These are phyloP conservation scores for Saiga tatarica DNA, from an alignment of 2,113 vertebrate genomes.

Conservation along the genomic window DNA sequence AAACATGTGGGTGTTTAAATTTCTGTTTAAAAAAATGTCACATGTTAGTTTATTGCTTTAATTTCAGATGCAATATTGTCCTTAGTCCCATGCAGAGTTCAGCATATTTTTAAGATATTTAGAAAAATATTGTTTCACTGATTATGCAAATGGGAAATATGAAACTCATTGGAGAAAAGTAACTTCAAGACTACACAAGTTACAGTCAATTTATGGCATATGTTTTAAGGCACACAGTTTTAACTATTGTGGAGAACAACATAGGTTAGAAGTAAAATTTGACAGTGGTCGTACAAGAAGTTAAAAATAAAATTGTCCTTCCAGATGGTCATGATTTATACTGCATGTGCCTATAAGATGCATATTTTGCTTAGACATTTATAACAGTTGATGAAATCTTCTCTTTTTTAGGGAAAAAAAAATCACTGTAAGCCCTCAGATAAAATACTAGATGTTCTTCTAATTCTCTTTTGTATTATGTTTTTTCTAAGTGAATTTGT, in stretches of 20 bases:
- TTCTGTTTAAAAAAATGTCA: background rate
- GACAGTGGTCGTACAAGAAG: background rate
- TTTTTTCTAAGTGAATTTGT: background rate
- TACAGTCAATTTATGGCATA: background rate
- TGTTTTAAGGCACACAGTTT: background rate
- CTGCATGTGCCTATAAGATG: background rate
- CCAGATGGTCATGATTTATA: background rate
- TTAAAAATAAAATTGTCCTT: background rate
- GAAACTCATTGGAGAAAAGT: background rate
- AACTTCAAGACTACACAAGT: background rate
- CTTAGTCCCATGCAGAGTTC: background rate
- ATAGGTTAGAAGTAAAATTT: background rate
- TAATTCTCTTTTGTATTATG: background rate
- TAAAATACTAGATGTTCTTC: background rate
- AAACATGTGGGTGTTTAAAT: background rate
- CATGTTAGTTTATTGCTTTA: background rate
- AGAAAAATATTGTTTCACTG: background rate
- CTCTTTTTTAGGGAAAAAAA: background rate
- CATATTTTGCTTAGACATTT: background rate
- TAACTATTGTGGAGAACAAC: background rate
- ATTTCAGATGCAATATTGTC: background rate
- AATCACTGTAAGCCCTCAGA: background rate
- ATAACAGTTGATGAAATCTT: background rate
- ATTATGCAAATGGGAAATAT: background rate
- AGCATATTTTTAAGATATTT: background rate